Base-by-base conservation (phyloP, 2,888 invertebrate genomes). In the Calephelis perditalis region DNA sequence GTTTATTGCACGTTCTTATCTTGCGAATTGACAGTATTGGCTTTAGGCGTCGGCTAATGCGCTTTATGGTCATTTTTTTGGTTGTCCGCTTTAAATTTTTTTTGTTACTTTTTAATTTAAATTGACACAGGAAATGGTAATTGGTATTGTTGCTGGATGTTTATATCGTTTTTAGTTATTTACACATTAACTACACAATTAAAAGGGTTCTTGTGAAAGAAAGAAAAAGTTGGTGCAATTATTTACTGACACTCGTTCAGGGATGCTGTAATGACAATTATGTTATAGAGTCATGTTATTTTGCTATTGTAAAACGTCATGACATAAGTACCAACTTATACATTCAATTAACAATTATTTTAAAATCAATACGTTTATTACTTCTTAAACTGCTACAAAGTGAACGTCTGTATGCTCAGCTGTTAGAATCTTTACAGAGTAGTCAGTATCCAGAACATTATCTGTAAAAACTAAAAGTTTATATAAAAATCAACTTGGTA, bases 351-450 rank as follows among this genome's bases (percentile, higher is more conserved):
- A 40, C 1, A 8, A 40, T 40, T 40, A 71, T 81, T 78, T 77
- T 74, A 67, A 60, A 70, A 72, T 66, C 74, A 76, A 73, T 72
- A 75, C 82, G 76, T 84, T 83, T 82, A 81, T 86, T 86, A 86
- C 86, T 86, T 86, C 7, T 85, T 80, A 74, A 79, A 78, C 71
- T 70, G 74, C 70, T 72, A 84, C 84, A 80, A 82, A 82, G 75
- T 71, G 72, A 71, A 59, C 46, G 56, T 66, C 70, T 76, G 73
- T 76, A 68, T 67, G 67, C 65, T 73, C 78, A 79, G 82, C 82
- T 81, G 84, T 70, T 70, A 69, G 59, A 59, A 59, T 45, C 45
- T 63, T 11, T 65, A 70, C 64, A 86, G 82, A 80, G 72, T 70
- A 79, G 35, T 54, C 7, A 35, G 6, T 7, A 54, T 1, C 35